A percentile compares a stretch with the other conserved stretches of the same genome.
Conservation (phyloP, 2,797 vertebrate genomes). For the Toxotes lorentzi region DNA sequence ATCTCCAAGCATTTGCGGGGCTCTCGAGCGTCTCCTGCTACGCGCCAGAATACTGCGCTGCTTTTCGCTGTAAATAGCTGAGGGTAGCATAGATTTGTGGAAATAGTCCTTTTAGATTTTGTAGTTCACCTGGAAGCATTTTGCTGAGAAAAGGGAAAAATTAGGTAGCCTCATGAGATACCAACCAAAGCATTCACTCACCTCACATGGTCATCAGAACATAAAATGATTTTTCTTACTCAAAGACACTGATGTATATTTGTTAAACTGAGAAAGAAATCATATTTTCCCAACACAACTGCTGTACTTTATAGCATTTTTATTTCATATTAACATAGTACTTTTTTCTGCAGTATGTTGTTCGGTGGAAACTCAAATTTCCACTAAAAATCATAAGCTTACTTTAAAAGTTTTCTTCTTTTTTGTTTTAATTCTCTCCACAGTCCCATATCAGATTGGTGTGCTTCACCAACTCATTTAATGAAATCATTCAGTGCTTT, state of each 20-base stretch:
- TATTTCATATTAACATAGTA: slow-evolving; percentile 20
- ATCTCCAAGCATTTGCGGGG: slow-evolving; percentile 56
- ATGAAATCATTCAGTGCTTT: slow-evolving; percentile 43
- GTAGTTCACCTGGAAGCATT: slow-evolving; percentile 66
- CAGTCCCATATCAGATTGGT: slow-evolving; percentile 35
- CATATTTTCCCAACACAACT: slow-evolving; percentile 31
- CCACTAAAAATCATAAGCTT: slow-evolving; percentile 11
- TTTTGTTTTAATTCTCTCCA: background rate
- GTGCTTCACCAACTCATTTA: slow-evolving; percentile 15
- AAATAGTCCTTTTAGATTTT: slow-evolving; percentile 68
- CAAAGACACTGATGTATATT: slow-evolving; percentile 42
- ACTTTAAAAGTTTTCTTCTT: too few relatives aligned
- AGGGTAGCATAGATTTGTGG: slow-evolving; percentile 42
- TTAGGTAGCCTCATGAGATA: slow-evolving; percentile 66
- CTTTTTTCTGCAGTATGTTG: background rate
- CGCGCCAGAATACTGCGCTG: slow-evolving; percentile 54
- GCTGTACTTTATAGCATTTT: slow-evolving; percentile 34
- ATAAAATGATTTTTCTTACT: slow-evolving; percentile 40
- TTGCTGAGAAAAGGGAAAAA: slow-evolving; percentile 71
- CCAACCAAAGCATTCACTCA: slow-evolving; percentile 79
- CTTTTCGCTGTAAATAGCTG: slow-evolving; percentile 72
- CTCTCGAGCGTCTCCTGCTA: slow-evolving; percentile 40
- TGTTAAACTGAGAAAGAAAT: slow-evolving; percentile 34
- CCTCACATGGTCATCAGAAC: slow-evolving; percentile 32
- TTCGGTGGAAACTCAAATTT: slow-evolving; percentile 6